Evolutionary conservation across 2,113 vertebrate species (phyloP).

Genomic region (Siniperca chuatsi): DNA sequence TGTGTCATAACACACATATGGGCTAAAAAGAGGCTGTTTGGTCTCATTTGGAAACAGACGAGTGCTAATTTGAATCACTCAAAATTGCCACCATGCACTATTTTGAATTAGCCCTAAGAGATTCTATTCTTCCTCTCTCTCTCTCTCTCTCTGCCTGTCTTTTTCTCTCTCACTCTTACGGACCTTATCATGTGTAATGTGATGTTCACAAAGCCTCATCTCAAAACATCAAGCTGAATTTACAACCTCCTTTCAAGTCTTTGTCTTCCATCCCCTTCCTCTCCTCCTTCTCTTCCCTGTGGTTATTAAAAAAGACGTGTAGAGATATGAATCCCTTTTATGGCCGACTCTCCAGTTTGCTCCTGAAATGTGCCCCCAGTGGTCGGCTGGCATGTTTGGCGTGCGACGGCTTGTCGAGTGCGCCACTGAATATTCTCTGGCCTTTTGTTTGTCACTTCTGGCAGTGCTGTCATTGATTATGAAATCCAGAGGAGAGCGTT

Average conservation of each 20-base stretch:
- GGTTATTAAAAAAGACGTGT: constrained; percentile 94
- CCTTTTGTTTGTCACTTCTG: constrained; percentile 95
- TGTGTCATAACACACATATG: constrained; percentile 79
- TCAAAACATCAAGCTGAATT: constrained; percentile 76
- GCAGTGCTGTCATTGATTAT: constrained; percentile 98
- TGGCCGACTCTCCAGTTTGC: constrained; percentile 90
- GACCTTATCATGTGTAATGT: constrained; percentile 67
- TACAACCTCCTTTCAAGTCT: constrained; percentile 80
- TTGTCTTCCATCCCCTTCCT: constrained; percentile 66
- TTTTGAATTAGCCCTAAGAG: constrained; percentile 74
- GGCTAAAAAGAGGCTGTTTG: constrained; percentile 78
- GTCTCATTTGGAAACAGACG: constrained; percentile 80
- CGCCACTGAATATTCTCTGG: constrained; percentile 91
- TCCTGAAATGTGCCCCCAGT: constrained; percentile 91
- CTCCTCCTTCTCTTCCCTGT: constrained; percentile 73
- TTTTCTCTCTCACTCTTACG: constrained; percentile 25
- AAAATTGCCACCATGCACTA: constrained; percentile 68
- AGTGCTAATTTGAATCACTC: constrained; percentile 79
- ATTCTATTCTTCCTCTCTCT: constrained; percentile 36
- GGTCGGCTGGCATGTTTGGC: constrained; percentile 64
- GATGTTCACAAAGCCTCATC: constrained; percentile 71
- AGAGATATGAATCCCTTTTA: constrained; percentile 98
- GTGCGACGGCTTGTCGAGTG: constrained; percentile 52
- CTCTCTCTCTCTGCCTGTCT: constrained; percentile 32
- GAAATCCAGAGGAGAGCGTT: constrained; percentile 98